phyloP scores from a whole-genome alignment of 2,113 vertebrate genomes.

The Todiramphus chloris region DNA sequence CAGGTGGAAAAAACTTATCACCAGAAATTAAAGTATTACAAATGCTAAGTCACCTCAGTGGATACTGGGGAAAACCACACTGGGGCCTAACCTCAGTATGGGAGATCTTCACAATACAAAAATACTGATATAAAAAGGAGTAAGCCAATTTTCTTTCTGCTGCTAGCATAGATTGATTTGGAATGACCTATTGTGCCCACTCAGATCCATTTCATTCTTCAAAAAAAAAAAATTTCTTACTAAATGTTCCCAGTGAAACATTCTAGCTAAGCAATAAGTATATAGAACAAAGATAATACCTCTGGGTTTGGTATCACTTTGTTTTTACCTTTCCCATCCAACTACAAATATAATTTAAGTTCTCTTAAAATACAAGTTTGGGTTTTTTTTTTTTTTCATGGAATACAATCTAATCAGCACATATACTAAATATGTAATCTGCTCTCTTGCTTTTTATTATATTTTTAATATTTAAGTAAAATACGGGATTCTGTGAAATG shows the following conservation, averaged over 20 bases:
- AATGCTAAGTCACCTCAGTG: background rate
- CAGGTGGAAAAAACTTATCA: background rate
- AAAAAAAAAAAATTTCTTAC: background rate
- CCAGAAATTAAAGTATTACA: background rate
- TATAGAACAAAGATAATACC: background rate
- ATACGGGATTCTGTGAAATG: background rate
- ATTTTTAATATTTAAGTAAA: background rate
- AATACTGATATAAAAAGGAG: background rate
- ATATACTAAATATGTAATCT: background rate
- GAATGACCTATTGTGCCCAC: background rate
- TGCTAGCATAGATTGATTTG: background rate
- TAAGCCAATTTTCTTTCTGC: background rate
- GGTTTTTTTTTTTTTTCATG: background rate
- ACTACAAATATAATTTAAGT: background rate
- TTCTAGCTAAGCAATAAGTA: background rate
- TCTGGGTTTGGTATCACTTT: background rate
- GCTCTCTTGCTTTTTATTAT: background rate
- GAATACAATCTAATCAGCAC: background rate
- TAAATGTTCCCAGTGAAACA: background rate
- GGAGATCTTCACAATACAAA: background rate
- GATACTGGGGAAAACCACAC: background rate
- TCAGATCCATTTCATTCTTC: background rate
- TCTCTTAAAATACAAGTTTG: background rate
- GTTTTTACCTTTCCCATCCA: background rate
- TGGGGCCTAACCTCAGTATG: background rate